These are phyloP conservation scores for Entomobrya multifasciata DNA, from an alignment of 2,888 invertebrate species.

Conservation along the genomic window DNA sequence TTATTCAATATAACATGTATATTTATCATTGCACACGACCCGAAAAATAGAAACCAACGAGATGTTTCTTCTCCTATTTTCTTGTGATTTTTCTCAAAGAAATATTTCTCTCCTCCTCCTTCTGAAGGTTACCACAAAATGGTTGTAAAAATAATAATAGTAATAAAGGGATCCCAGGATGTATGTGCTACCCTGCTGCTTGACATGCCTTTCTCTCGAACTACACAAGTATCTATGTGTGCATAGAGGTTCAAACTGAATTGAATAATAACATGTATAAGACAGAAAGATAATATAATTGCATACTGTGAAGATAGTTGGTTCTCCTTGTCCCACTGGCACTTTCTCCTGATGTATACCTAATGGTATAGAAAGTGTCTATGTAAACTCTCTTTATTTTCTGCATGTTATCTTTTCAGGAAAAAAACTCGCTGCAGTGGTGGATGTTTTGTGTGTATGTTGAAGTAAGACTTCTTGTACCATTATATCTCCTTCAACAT, in stretches of 20 bases:
- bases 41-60: neutral
- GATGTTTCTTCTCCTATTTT: neutral
- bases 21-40: neutral
- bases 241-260: neutral
- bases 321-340: neutral
- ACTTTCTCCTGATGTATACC: neutral
- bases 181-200: too few species aligned
- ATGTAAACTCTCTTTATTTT: slow-evolving; percentile 39
- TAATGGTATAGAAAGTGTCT: slow-evolving; percentile 30
- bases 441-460: too few species aligned
- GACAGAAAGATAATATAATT: too few species aligned
- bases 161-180: slow-evolving; percentile 3
- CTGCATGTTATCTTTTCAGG: slow-evolving; percentile 12
- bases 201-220: neutral
- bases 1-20: too few species aligned
- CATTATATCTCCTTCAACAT: slow-evolving; percentile 25
- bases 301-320: neutral
- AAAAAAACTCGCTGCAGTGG: neutral
- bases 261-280: neutral
- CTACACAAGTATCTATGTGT: neutral
- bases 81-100: slow-evolving; percentile 20
- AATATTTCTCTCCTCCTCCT: slow-evolving; percentile 17
- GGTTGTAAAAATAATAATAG: slow-evolving; percentile 51
- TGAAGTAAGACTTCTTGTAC: neutral
- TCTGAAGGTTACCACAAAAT: slow-evolving; percentile 59